phyloP scores from a whole-genome alignment of 2,888 invertebrate species.

The Sialis lutaria region DNA sequence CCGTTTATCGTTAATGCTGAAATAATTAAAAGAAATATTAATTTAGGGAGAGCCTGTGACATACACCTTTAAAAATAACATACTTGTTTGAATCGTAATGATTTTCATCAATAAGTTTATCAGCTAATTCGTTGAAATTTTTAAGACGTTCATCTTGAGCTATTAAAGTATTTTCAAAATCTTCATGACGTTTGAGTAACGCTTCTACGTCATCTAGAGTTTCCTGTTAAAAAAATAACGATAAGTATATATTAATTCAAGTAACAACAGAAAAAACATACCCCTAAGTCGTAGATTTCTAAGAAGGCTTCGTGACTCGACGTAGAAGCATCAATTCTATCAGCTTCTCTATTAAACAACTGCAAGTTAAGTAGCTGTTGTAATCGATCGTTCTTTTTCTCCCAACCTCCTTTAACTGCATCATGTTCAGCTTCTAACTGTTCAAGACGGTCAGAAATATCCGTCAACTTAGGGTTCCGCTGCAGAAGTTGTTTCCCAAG shows the following conservation, averaged over 20 bases:
- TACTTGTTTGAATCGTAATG: conserved; percentile 71
- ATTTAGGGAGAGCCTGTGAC: not conserved
- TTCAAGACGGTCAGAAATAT: conserved; percentile 59
- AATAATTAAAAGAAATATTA: not conserved
- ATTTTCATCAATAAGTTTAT: conserved; percentile 54
- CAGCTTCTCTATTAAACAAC: conserved; percentile 88
- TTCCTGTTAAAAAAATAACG: conserved; percentile 30
- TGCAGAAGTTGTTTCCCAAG: conserved; percentile 59
- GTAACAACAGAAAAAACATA: conserved; percentile 20
- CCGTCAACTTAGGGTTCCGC: conserved; percentile 54
- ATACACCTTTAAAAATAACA: conserved; percentile 20
- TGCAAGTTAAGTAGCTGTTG: conserved; percentile 79
- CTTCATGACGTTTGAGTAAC: conserved; percentile 79
- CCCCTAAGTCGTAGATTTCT: conserved; percentile 74
- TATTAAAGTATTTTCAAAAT: conserved; percentile 77
- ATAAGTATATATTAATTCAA: not conserved
- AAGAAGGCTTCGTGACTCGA: conserved; percentile 88
- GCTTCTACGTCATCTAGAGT: conserved; percentile 86
- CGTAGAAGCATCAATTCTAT: conserved; percentile 89
- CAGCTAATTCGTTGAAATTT: conserved; percentile 67
- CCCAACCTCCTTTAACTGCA: conserved; percentile 64
- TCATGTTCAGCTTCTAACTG: conserved; percentile 57
- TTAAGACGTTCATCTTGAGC: conserved; percentile 87
- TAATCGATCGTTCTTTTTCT: conserved; percentile 68
- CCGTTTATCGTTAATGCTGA: conserved; percentile 16